Evolutionary conservation across 2,113 vertebrate genomes (phyloP), one percentile per base, ranked within the genome.

Genomic region (Misgurnus anguillicaudatus): DNA sequence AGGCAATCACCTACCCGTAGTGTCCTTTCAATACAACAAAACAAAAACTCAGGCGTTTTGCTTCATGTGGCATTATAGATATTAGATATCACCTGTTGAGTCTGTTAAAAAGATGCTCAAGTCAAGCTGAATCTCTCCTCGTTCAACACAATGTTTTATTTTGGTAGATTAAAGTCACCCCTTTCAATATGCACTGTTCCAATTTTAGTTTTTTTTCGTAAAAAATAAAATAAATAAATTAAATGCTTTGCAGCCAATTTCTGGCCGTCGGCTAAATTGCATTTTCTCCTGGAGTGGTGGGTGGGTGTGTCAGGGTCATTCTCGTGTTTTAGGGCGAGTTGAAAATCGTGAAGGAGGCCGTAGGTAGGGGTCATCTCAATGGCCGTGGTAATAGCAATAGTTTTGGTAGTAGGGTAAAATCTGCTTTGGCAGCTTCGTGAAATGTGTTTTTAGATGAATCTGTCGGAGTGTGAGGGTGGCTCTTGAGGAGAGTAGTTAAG

Each of bases 191-290:
- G 95, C 93, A 95, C 95, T 96, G 94, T 92, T 94, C 85, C 89
- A 87, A 89, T 87, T 93, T 87, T 64, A 64, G 5, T 36, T 53
- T 36, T 13, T 21, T 79, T 79, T 66, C 4, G 19, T 24, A 31
- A 31, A 31, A 31, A 31, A 79, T 84, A 62, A 75, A 77, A 55
- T 83, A 79, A 75, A 87, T 84, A 81, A 86, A 86, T 85, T 82
- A 87, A 91, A 94, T 95, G 95, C 95, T 96, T 96, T 96, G 95
- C 93, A 95, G 95, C 94, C 95, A 31, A 31, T 31, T 81, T 91
- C 91, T 88, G 92, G 84, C 92, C 88, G 88, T 87, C 87, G 90
- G 87, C 94, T 94, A 92, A 95, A 94, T 93, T 93, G 89, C 93
- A 91, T 96, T 94, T 89, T 93, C 92, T 73, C 94, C 92, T 90